Evolutionary conservation across 1,140 invertebrate genomes (phyloP), one percentile per base, ranked within the genome.

Genomic region (Drosophila watanabei): DNA sequence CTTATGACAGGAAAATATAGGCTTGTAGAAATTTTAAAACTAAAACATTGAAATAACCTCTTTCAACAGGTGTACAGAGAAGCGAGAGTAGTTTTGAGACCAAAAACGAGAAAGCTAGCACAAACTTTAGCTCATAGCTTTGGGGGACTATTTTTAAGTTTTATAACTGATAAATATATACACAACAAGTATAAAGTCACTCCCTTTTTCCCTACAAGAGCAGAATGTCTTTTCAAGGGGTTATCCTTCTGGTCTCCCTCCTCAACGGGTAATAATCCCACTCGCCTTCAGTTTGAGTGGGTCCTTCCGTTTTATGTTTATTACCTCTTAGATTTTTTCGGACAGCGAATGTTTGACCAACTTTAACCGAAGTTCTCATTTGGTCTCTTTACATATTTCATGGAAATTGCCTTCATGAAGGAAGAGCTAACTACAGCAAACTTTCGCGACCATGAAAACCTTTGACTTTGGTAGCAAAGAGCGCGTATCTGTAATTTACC

Each of bases 391-490:
- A 70, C 58, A 73, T 69, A 66, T 60, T 62, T 81, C 73, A 75
- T 87, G 76, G 60, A 80, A 87, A 83, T 82, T 51, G 54, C 61
- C 41, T 33, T 24, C 59, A 45, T 54, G 72, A 71, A 54, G 60
- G 49, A 43, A 37, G 41, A 39, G 54, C 54, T 56, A 56, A 56
- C 52, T 45, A 66, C 58, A 35, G 39, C 39, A 66, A 54, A 49
- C 56, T 84, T 81, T 64, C 20, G 30, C 52, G 61, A 72, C 63
- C 71, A 87, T 80, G 73, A 82, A 87, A 63, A 48, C 39, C 63
- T 28, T 76, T 75, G 73, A 80, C 68, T 70, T 87, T 87, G 83
- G 71, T 77, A 87, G 82, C 68, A 80, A 87, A 72, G 54, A 48
- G 62, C 68, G 35, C 33, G 64, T 69, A 48, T 61, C 37, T 54